A percentile compares a stretch with the other conserved stretches of the same genome.
These are phyloP conservation scores for Malurus cyaneus DNA, from an alignment of 2,113 vertebrate genomes.

Conservation along the genomic window DNA sequence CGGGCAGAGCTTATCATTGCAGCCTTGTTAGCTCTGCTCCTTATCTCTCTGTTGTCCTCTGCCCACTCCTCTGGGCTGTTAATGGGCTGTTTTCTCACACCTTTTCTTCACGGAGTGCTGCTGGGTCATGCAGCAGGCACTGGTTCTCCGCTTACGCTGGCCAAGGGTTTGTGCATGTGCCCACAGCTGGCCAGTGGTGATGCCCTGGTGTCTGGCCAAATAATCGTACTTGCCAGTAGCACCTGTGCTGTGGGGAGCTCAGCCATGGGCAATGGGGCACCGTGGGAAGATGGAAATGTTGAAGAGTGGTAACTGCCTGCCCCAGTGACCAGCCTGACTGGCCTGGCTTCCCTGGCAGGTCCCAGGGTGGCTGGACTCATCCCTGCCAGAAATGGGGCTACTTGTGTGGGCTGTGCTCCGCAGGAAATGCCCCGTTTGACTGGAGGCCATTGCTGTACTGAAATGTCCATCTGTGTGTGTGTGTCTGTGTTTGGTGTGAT, in stretches of 20 bases:
- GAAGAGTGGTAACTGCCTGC: not conserved
- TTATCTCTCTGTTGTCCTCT: constrained; percentile 1
- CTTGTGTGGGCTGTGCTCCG: not conserved
- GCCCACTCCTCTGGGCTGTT: not conserved
- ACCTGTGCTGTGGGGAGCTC: accelerated
- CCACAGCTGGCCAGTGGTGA: not conserved
- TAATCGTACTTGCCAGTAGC: accelerated
- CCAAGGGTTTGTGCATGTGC: not conserved
- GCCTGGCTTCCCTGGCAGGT: not conserved
- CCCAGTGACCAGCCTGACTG: not conserved
- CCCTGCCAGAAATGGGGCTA: not conserved
- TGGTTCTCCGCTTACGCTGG: not conserved
- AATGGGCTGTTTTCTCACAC: not conserved
- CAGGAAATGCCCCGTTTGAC: accelerated
- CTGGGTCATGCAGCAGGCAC: not conserved
- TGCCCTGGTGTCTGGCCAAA: not conserved
- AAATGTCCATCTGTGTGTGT: not conserved
- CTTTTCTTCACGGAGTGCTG: not conserved
- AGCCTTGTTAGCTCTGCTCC: not conserved
- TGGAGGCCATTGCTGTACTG: not conserved
- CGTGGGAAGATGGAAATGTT: not conserved
- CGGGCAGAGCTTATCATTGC: not conserved
- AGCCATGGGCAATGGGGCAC: accelerated
- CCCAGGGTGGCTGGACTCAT: not conserved
- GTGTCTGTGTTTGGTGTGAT: not conserved